Percentiles rank a stretch among this genome's conserved stretches.
phyloP scores from a whole-genome alignment of 2,113 vertebrate species.

The Copsychus sechellarum region DNA sequence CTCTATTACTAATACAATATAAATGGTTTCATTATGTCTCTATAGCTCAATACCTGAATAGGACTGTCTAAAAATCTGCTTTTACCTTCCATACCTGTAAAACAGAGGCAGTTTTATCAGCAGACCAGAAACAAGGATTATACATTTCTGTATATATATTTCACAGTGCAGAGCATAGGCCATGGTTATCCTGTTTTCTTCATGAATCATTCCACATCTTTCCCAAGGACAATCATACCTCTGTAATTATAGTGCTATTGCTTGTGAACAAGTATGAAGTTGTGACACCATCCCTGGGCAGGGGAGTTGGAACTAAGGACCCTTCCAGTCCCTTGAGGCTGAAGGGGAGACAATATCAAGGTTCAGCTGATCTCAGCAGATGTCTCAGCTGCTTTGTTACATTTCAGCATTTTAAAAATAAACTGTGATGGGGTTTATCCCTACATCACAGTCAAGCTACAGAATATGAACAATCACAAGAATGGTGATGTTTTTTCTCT shows the following conservation, averaged over 20 bases:
- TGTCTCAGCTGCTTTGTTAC: background rate
- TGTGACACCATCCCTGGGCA: background rate
- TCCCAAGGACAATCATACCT: background rate
- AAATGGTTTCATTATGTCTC: background rate
- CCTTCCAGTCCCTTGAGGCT: background rate
- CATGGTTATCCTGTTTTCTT: background rate
- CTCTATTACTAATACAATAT: background rate
- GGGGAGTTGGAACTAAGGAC: background rate
- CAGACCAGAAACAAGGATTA: background rate
- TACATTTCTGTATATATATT: background rate
- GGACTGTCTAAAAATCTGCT: background rate
- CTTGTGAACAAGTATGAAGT: background rate
- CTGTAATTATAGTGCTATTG: background rate
- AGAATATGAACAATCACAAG: background rate
- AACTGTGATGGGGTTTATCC: background rate
- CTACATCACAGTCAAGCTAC: background rate
- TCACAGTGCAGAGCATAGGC: background rate
- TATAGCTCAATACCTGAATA: background rate
- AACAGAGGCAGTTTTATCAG: background rate
- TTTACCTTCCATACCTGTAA: background rate
- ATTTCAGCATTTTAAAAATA: background rate
- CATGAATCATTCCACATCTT: background rate
- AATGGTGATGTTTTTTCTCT: background rate
- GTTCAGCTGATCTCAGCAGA: background rate
- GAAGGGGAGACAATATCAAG: background rate